A percentile compares a stretch with the other conserved stretches of the same genome.
These are phyloP conservation scores for Plagiodera versicolora DNA, from an alignment of 2,888 invertebrate species.

Conservation along the genomic window DNA sequence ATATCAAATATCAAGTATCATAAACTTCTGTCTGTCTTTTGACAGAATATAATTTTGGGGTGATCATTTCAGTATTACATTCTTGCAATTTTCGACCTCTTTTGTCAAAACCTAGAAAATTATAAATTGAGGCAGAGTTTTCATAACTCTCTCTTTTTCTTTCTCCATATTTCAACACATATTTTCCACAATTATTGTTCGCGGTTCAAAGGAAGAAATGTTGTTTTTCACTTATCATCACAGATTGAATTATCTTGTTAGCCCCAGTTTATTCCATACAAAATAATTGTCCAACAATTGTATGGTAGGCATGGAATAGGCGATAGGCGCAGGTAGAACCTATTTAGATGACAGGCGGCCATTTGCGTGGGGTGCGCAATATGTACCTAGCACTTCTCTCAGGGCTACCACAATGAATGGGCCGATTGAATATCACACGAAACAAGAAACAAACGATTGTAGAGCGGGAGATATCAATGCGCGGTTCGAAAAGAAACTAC, in stretches of 20 bases:
- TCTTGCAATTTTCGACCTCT: too few relatives aligned
- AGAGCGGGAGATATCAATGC: background rate
- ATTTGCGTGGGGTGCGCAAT: background rate
- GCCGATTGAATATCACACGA: background rate
- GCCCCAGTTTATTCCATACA: background rate
- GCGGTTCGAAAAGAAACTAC: background rate
- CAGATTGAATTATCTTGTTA: background rate
- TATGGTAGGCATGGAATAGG: background rate
- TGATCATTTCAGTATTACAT: too few relatives aligned
- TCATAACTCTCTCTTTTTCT: too few relatives aligned
- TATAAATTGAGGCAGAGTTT: too few relatives aligned
- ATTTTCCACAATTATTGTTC: too few relatives aligned
- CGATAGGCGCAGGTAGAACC: background rate
- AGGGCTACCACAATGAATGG: background rate
- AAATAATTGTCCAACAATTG: background rate
- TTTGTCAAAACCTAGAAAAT: too few relatives aligned
- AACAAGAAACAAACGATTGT: background rate
- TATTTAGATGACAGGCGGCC: background rate
- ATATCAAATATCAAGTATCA: too few relatives aligned
- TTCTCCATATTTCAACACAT: too few relatives aligned
- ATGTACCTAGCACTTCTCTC: constrained; percentile 2
- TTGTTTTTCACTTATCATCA: too few relatives aligned
- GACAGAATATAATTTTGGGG: too few relatives aligned
- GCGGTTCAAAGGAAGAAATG: too few relatives aligned
- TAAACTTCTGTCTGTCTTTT: too few relatives aligned